Evolutionary conservation across 2,888 invertebrate genomes (phyloP), one percentile per base, ranked within the genome.

Genomic region (Masnerella sp.): DNA sequence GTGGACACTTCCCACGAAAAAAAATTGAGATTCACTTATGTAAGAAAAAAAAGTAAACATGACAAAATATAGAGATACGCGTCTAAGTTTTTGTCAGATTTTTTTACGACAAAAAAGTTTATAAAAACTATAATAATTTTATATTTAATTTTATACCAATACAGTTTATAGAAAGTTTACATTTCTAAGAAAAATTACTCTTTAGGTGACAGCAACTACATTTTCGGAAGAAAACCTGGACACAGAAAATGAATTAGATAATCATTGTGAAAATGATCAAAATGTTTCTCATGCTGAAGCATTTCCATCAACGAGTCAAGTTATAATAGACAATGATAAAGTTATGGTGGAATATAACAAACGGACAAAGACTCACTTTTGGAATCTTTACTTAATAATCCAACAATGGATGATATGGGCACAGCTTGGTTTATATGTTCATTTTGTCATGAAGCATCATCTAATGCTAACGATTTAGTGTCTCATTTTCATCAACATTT

Each of bases 341-440:
- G 81, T 85, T 42, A 77, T 84, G 52, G 82, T 85, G 1, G 84
- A 86, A 59, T 87, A 87, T 51, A 83, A 83, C 2, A 85, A 85
- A 67, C 51, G n/a, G 70, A 83, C 0, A 87, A 87, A 52, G 59
- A 81, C 25, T 69, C 81, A 9, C 75, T 87, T 20, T 62, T 87
- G 5, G 82, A 86, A 58, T 81, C 79, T 12, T 76, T 80, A 14
- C 69, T 87, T 2, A 82, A 76, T 40, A 87, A 83, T 80, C 85
- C 85, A 3, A 85, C 85, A 0, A 74, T 83, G 5, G 87, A 87
- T 25, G 84, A 85, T 32, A 82, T 85, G 11, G 85, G 84, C 11
- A 76, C 82, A 0, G 81, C 80, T 49, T 87, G 87, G 87, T 87
- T 83, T 40, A 75, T 87, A 25, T 87, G 87, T 76, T 84, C 87